Conservation (phyloP, 2,113 vertebrate species). For the Bubo scandiacus region DNA sequence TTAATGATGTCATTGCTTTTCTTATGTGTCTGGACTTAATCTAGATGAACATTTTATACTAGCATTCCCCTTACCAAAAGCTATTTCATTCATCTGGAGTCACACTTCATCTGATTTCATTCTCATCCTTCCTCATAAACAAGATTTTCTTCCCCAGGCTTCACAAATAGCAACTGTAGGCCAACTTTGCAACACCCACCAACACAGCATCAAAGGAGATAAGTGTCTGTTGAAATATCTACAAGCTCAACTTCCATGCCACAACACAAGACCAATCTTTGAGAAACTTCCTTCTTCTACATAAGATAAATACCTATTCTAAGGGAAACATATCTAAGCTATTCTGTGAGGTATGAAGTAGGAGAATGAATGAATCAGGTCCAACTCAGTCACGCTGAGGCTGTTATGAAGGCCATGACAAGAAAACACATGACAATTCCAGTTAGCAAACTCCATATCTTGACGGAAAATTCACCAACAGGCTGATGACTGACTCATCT, state of each 20-base stretch:
- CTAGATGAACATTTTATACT: neutral
- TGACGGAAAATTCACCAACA: neutral
- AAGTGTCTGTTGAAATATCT: neutral
- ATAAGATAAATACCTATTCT: neutral
- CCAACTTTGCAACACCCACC: neutral
- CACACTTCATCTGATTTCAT: neutral
- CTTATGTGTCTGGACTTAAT: neutral
- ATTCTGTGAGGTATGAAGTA: neutral
- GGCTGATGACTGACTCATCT: neutral
- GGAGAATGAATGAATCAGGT: neutral
- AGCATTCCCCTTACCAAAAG: neutral
- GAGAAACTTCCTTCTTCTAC: neutral
- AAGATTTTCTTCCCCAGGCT: neutral
- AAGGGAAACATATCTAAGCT: neutral
- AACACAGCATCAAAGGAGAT: neutral
- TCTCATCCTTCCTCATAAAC: constrained; percentile 5
- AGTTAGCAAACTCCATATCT: neutral
- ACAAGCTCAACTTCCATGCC: neutral
- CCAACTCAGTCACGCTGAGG: neutral
- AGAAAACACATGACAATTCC: neutral
- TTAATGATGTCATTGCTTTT: neutral
- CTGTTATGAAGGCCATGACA: neutral
- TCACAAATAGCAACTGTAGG: neutral
- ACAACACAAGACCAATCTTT: neutral
- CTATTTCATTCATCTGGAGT: neutral